Conservation (phyloP, 2,888 invertebrate genomes). For the Prenolepis imparis region DNA sequence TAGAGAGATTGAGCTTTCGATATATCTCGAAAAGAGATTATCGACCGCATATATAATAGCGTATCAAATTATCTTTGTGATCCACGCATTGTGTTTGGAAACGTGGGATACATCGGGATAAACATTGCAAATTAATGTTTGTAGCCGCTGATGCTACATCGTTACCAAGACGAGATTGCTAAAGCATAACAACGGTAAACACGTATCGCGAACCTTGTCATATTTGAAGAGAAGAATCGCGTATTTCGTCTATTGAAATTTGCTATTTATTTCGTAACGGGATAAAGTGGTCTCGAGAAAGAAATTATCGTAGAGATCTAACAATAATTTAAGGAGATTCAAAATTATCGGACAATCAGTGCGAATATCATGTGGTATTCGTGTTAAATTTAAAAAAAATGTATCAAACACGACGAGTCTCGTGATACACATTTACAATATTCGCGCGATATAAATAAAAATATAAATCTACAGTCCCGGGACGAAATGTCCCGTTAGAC, state of each 20-base stretch:
- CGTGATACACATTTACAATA: background rate
- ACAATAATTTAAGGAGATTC: background rate
- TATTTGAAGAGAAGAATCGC: slow-evolving; percentile 1
- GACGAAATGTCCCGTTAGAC: slow-evolving; percentile 21
- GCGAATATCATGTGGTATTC: background rate
- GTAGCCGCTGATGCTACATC: slow-evolving; percentile 33
- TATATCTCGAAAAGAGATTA: slow-evolving; percentile 35
- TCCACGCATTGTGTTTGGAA: slow-evolving; percentile 18
- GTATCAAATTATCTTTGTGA: slow-evolving; percentile 45
- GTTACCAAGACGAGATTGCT: slow-evolving; percentile 46
- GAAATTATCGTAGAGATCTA: background rate
- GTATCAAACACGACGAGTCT: background rate
- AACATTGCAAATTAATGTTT: slow-evolving; percentile 56
- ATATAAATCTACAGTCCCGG: slow-evolving; percentile 20
- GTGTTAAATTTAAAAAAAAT: background rate
- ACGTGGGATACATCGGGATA: slow-evolving; percentile 23
- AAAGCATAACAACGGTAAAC: slow-evolving; percentile 34
- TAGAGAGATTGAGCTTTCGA: background rate
- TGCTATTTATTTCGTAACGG: background rate
- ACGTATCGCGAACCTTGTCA: background rate
- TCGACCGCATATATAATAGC: background rate
- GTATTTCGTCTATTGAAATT: slow-evolving; percentile 10
- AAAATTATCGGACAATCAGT: background rate
- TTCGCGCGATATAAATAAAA: slow-evolving; percentile 12
- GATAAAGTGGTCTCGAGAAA: background rate